A percentile compares a stretch with the other conserved stretches of the same genome.
Conservation (phyloP, 2,888 invertebrate genomes). For the Nephrocerus scutellatus region DNA sequence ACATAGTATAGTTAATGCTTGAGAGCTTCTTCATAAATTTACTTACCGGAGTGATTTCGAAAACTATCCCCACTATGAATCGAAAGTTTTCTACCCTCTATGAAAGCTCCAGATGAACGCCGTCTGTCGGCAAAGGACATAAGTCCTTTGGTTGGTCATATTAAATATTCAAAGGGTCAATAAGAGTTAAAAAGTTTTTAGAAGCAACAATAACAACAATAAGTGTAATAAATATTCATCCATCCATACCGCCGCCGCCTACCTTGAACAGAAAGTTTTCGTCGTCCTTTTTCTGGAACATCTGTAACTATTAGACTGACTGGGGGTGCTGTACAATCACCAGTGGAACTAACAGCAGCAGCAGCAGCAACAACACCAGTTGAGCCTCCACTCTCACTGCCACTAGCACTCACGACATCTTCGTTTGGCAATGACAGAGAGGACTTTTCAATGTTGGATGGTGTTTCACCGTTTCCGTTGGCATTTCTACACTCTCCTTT, state of each 20-base stretch:
- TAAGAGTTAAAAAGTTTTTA: conserved; percentile 4
- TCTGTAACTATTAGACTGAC: conserved; percentile 34
- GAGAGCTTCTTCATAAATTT: background rate
- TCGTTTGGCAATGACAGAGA: conserved; percentile 36
- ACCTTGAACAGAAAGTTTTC: conserved; percentile 48
- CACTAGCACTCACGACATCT: too few species aligned
- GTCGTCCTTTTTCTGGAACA: conserved; percentile 36
- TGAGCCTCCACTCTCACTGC: conserved; percentile 32
- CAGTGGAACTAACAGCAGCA: conserved; percentile 20
- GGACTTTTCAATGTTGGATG: conserved; percentile 30
- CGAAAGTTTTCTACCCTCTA: conserved; percentile 45
- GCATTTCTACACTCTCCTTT: conserved; percentile 17
- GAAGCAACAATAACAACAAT: background rate
- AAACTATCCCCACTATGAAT: conserved; percentile 47
- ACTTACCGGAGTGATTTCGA: conserved; percentile 44
- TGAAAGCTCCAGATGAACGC: conserved; percentile 45
- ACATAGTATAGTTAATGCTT: background rate
- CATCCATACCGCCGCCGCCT: conserved; percentile 12
- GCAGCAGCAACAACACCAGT: too few species aligned
- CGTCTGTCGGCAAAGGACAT: conserved; percentile 47
- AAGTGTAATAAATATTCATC: too few species aligned
- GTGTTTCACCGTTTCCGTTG: conserved; percentile 22
- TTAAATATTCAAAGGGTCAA: too few species aligned
- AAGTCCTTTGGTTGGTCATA: conserved; percentile 37
- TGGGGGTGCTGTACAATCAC: too few species aligned